phyloP scores from a whole-genome alignment of 35 echinoderm and acorn worm genomes.

The Stichopus chloronotus region DNA sequence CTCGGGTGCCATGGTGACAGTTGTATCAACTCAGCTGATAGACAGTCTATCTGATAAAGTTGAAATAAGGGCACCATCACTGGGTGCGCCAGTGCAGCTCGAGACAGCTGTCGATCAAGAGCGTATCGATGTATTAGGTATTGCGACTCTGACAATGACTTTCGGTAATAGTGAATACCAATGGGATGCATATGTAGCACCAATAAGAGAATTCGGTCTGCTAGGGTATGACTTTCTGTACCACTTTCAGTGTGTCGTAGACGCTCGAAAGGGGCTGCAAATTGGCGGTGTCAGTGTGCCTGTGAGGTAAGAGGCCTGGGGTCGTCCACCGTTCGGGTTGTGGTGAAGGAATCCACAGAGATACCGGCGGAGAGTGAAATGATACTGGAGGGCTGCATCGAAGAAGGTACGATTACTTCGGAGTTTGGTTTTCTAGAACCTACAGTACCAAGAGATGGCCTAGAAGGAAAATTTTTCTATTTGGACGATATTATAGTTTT shows the following conservation, averaged over 20 bases:
- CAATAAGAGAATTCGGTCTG: slow-evolving; percentile 46
- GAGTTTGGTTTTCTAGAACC: slow-evolving; percentile 55
- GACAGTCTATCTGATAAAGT: not conserved
- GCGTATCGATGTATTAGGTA: not conserved
- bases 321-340: slow-evolving; percentile 25
- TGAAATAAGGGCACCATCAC: not conserved
- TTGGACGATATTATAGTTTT: slow-evolving; percentile 67
- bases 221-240: slow-evolving; percentile 70
- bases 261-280: slow-evolving; percentile 43
- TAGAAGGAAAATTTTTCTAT: slow-evolving; percentile 50
- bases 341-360: slow-evolving; percentile 11
- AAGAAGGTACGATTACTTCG: not conserved
- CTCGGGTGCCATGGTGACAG: slow-evolving; percentile 32
- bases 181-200: slow-evolving; percentile 66
- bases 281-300: slow-evolving; percentile 30
- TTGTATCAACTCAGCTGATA: slow-evolving; percentile 33
- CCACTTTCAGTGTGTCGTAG: slow-evolving; percentile 50
- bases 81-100: not conserved
- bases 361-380: slow-evolving; percentile 64
- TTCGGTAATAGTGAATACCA: slow-evolving; percentile 14
- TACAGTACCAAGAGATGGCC: not conserved
- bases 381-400: slow-evolving; percentile 47
- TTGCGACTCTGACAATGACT: not conserved
- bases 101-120: slow-evolving; percentile 26
- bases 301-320: slow-evolving; percentile 52